Percentiles rank a stretch among this genome's conserved stretches.
Conservation (phyloP, 2,113 vertebrate genomes). For the Oreocharis arfaki region DNA sequence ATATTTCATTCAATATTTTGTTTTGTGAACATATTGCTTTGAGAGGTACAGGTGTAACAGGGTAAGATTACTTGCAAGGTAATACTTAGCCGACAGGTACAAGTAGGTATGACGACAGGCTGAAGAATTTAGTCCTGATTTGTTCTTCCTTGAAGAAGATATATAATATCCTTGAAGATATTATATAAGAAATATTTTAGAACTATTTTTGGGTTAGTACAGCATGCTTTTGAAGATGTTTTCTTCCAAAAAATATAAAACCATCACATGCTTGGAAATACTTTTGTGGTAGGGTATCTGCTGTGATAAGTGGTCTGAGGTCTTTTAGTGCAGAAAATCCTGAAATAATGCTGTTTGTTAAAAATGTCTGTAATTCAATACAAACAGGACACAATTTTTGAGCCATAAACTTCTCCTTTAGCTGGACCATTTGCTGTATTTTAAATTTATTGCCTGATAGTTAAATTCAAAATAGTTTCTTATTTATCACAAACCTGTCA, state of each 20-base stretch:
- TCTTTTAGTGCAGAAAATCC: not conserved
- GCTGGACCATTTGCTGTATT: not conserved
- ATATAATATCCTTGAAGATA: not conserved
- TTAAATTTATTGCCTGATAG: not conserved
- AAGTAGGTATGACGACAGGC: not conserved
- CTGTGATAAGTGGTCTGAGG: not conserved
- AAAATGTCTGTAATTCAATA: not conserved
- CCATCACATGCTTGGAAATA: not conserved
- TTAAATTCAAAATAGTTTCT: not conserved
- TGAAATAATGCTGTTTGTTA: not conserved
- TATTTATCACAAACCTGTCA: not conserved
- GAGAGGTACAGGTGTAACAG: not conserved
- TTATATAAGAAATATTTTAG: not conserved
- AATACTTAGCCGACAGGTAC: not conserved
- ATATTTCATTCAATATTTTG: not conserved
- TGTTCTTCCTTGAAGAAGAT: not conserved
- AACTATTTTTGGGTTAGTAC: not conserved
- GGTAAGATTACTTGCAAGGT: not conserved
- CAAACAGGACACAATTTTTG: not conserved
- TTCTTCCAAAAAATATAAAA: not conserved
- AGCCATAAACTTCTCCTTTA: not conserved
- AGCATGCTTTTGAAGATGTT: not conserved
- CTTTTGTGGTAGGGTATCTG: not conserved
- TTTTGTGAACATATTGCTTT: not conserved
- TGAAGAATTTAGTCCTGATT: not conserved